phyloP scores from a whole-genome alignment of 2,888 invertebrate species.

The Pheosia gnoma region DNA sequence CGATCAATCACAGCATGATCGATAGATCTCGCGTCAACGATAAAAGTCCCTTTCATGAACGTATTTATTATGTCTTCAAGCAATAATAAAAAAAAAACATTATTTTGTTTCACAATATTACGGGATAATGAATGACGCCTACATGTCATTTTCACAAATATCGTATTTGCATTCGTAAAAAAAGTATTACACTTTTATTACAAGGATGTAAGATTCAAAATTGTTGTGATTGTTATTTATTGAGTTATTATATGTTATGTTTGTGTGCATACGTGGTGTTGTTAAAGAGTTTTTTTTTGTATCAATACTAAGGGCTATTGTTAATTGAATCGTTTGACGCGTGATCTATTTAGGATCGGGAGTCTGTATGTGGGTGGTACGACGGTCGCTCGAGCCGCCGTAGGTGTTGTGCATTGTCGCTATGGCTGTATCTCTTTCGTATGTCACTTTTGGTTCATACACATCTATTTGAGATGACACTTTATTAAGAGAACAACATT shows the following conservation, averaged over 20 bases:
- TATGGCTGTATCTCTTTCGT: constrained; percentile 21
- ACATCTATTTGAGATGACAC: constrained; percentile 2
- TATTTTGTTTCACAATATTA: constrained; percentile 41
- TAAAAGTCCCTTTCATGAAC: constrained; percentile 45
- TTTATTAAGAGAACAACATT: constrained; percentile 12
- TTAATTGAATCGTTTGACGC: constrained; percentile 64
- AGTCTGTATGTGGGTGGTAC: constrained; percentile 52
- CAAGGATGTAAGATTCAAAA: constrained; percentile 16
- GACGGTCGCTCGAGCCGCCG: constrained; percentile 22
- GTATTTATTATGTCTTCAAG: constrained; percentile 42
- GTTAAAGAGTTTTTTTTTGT: constrained; percentile 32
- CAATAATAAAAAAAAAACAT: constrained; percentile 33
- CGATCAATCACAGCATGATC: constrained; percentile 61
- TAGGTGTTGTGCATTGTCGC: constrained; percentile 34
- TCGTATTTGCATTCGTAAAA: constrained; percentile 3
- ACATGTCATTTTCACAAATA: constrained; percentile 25
- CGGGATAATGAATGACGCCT: constrained; percentile 45
- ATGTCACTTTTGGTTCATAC: constrained; percentile 25
- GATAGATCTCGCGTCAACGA: constrained; percentile 46
- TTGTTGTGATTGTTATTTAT: constrained; percentile 10
- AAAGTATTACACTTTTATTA: constrained; percentile 11
- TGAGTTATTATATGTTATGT: neutral
- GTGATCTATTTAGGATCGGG: constrained; percentile 53
- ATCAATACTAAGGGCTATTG: constrained; percentile 53
- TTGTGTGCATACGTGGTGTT: constrained; percentile 18